Evolutionary conservation across 2,888 invertebrate genomes (phyloP).

Genomic region (Octodonta nipae): DNA sequence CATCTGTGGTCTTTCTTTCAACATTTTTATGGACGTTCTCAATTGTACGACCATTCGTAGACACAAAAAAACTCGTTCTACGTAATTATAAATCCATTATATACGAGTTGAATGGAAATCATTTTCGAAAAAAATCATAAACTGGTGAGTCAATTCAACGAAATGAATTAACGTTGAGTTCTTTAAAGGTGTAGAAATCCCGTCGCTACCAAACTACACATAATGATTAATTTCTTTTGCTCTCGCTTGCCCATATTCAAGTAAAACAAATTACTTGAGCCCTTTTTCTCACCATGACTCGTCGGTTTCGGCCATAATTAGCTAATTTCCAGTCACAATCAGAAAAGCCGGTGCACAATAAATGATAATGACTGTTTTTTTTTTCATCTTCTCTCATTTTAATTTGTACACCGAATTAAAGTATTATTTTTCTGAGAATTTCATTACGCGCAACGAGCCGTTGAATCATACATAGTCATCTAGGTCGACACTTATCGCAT

Average conservation of each 20-base stretch:
- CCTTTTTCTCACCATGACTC: constrained; percentile 17
- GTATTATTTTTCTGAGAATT: no score
- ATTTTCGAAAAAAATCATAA: background rate
- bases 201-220: constrained; percentile 13
- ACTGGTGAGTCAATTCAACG: constrained; percentile 1
- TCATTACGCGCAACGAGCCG: no score
- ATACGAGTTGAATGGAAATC: background rate
- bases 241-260: constrained; percentile 4
- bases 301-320: constrained; percentile 17
- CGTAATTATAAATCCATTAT: constrained; percentile 2
- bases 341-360: constrained; percentile 8
- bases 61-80: no score
- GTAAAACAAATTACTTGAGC: constrained; percentile 15
- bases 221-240: constrained; percentile 11
- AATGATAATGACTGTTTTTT: constrained; percentile 1
- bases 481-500: no score
- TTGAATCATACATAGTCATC: no score
- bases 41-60: no score
- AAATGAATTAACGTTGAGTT: background rate
- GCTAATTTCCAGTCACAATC: constrained; percentile 18
- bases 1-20: no score
- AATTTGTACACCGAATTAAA: no score
- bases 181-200: constrained; percentile 1
- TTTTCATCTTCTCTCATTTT: no score
- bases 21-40: no score